Base-by-base conservation (phyloP, 2,797 vertebrate genomes). In the Fistularia commersonii region DNA sequence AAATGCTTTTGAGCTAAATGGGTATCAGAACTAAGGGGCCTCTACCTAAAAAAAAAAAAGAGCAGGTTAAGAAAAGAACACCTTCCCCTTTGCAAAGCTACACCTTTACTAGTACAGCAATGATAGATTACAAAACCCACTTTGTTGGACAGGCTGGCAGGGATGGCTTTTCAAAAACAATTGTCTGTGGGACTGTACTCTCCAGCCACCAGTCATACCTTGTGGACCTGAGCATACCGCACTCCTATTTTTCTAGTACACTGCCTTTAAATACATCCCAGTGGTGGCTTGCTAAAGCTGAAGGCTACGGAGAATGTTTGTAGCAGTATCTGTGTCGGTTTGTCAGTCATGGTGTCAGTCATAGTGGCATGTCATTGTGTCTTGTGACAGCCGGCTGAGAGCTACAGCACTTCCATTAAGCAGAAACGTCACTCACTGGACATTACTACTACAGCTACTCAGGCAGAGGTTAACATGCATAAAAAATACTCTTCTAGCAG, bases 341-440 rank as follows among this genome's bases (percentile, higher is more conserved):
- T 23, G 23, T 23, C 4, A 4, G 23, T 23, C 23, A 23, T 23
- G 23, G 23, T 75, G 81, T 75, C 75, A 57, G 71, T 84, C 80
- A 55, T 64, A 39, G 36, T 77, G 82, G 69, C 72, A 77, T 62
- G 61, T 71, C 82, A 70, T 75, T 77, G 77, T 83, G 76, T 64
- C 39, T 0, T 35, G 62, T 76, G 82, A 77, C 81, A 85, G 72
- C 63, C 14, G 56, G 64, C 77, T 72, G 73, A 84, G 73, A 67
- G 76, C 76, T 82, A 79, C 73, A 79, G 72, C 51, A 49, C 66
- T 76, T 83, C 75, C 65, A 79, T 79, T 80, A 79, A 78, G 66
- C 59, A 50, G 47, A 55, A 64, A 72, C 74, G 74, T 82, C 76
- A 71, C 54, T 80, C 76, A 76, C 32, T 32, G 70, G 60, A 61